Base-by-base conservation (phyloP, 2,888 invertebrate species). In the Spodoptera littoralis region DNA sequence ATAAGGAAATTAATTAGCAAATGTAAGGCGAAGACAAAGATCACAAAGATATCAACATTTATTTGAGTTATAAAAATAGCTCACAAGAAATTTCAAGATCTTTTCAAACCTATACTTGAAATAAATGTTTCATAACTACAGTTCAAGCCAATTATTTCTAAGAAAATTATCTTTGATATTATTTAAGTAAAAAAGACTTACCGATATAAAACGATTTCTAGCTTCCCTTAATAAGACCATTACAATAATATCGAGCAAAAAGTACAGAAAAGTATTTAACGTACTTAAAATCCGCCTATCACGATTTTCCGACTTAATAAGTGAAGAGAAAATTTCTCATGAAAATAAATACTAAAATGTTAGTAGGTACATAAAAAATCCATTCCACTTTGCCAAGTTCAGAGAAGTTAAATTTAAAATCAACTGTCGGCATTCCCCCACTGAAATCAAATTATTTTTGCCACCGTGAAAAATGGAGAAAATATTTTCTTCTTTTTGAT, bases 361-460 rank as follows among this genome's bases (percentile, higher is more conserved):
- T 80, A 73, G 78, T 74, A 81, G 79, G 88, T 88, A 88, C 86
- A 90, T 88, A 89, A 90, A 89, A 90, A 91, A 88, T 87, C 87
- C 85, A 88, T 90, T 90, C 82, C 85, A 87, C 84, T 88, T 88
- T 85, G 62, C 82, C 78, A 88, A 89, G 84, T 90, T 90, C 84
- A 86, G 81, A 84, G 80, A 89, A 88, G 89, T 89, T 90, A 87
- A 90, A 89, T 89, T 91, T 90, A 87, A 91, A 92, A 90, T 91
- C 88, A 89, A 90, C 91, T 87, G 86, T 82, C 88, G 78, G 88
- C 88, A 87, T 89, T 84, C 85, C 87, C 87, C 85, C 83, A 79
- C 81, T 86, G 85, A 90, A 92, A 92, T 92, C 90, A 91, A 92
- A 92, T 92, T 92, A 92, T 90, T 87, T 88, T 87, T 82, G 88